phyloP scores from a whole-genome alignment of 1,140 invertebrate genomes.

The Drosophila cardini region DNA sequence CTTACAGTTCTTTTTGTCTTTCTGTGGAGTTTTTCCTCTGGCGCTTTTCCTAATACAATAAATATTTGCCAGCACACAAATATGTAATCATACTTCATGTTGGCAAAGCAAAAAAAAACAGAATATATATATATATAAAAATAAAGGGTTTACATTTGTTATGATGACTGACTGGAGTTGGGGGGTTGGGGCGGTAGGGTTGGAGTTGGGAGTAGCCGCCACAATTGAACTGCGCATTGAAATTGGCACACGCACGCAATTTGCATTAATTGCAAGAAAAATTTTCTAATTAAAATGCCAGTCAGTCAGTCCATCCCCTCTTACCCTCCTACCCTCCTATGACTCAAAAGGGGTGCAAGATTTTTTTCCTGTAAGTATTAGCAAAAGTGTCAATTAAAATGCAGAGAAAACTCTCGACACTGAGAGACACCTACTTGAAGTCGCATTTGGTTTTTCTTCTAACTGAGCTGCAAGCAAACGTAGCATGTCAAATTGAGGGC shows the following conservation, averaged over 20 bases:
- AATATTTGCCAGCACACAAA: conserved; percentile 77
- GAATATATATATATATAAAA: background rate
- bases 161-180: background rate
- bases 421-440: conserved; percentile 32
- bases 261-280: conserved; percentile 84
- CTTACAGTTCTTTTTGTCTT: conserved; percentile 29
- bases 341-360: too few species aligned
- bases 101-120: conserved; percentile 33
- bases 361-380: conserved; percentile 41
- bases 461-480: conserved; percentile 71
- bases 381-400: conserved; percentile 81
- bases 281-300: conserved; percentile 84
- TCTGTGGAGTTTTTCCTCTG: conserved; percentile 42
- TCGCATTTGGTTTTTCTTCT: conserved; percentile 54
- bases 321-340: background rate
- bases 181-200: background rate
- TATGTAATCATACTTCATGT: conserved; percentile 78
- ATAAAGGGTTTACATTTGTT: conserved; percentile 55
- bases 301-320: conserved; percentile 49
- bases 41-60: conserved; percentile 76
- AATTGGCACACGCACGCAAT: conserved; percentile 83
- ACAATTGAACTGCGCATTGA: conserved; percentile 71
- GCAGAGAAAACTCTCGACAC: conserved; percentile 15
- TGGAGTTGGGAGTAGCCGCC: background rate
- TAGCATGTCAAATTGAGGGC: conserved; percentile 68